phyloP scores from a whole-genome alignment of 30 jellyfish, hydroid and myxozoan species.

The Aurelia coerulea region DNA sequence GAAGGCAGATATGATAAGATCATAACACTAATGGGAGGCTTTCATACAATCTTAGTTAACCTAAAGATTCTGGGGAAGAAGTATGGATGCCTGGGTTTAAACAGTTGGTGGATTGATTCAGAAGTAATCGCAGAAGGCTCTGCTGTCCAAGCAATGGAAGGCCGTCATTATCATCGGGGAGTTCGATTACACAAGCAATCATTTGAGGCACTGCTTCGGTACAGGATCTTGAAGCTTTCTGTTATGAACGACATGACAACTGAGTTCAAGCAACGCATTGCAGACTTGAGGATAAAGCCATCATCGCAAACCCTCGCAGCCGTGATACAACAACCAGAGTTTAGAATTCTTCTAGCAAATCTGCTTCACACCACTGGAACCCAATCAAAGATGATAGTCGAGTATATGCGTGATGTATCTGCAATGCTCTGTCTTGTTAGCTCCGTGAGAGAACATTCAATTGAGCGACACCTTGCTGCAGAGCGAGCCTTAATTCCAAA shows the following conservation, averaged over 20 bases:
- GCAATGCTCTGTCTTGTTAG: slow-evolving; percentile 10
- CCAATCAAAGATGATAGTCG: slow-evolving; percentile 1
- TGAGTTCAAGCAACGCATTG: slow-evolving; percentile 55
- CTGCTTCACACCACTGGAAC: slow-evolving; percentile 31
- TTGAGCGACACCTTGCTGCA: slow-evolving; percentile 63
- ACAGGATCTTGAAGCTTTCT: slow-evolving; percentile 48
- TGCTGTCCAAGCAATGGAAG: slow-evolving; percentile 73
- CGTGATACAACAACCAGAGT: slow-evolving; percentile 49
- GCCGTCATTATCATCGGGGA: slow-evolving; percentile 53
- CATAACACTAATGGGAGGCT: slow-evolving; percentile 62
- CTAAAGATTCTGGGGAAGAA: slow-evolving; percentile 48
- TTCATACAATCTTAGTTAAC: slow-evolving; percentile 57
- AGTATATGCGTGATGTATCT: slow-evolving; percentile 15
- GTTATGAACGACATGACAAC: slow-evolving; percentile 37
- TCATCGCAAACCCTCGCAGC: slow-evolving; percentile 44
- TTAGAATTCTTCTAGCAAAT: slow-evolving; percentile 31
- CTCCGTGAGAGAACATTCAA: slow-evolving; percentile 16
- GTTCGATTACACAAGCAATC: slow-evolving; percentile 49
- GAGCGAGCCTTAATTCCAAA: too few relatives aligned
- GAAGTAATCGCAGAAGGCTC: slow-evolving; percentile 57
- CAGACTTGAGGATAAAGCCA: slow-evolving; percentile 62
- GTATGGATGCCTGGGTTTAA: slow-evolving; percentile 57
- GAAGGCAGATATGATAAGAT: slow-evolving; percentile 45
- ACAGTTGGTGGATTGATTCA: slow-evolving; percentile 65
- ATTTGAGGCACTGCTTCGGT: slow-evolving; percentile 61